phyloP scores from a whole-genome alignment of 1,140 invertebrate species.

The Liolophura sinensis region DNA sequence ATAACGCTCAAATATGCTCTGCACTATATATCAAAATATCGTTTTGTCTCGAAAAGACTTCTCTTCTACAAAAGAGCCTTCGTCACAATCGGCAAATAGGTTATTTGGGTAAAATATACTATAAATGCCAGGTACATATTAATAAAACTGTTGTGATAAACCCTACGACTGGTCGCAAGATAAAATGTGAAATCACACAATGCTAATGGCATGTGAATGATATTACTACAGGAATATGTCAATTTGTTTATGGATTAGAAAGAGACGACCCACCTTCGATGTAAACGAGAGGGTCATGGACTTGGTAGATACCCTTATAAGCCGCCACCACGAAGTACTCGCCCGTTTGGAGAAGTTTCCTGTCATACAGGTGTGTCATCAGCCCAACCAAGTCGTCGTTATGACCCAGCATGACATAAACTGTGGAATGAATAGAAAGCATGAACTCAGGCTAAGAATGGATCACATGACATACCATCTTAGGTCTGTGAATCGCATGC shows the following conservation, averaged over 20 bases:
- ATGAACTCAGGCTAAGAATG: neutral
- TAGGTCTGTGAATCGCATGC: no score
- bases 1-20: no score
- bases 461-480: neutral
- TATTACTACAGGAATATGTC: neutral
- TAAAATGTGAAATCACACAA: no score
- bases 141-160: no score
- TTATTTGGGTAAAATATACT: no score
- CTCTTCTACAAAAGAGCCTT: no score
- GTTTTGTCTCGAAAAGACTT: no score
- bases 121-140: no score
- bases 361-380: slow-evolving; percentile 45
- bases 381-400: slow-evolving; percentile 45
- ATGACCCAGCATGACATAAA: slow-evolving; percentile 48
- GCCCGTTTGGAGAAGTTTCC: slow-evolving; percentile 45
- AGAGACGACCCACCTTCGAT: slow-evolving; percentile 36
- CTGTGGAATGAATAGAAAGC: slow-evolving; percentile 32
- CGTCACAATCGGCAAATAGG: no score
- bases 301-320: slow-evolving; percentile 35
- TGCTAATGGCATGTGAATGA: neutral
- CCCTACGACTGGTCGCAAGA: no score
- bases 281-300: slow-evolving; percentile 31
- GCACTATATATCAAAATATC: no score
- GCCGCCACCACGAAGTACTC: slow-evolving; percentile 56
- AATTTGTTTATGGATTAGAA: neutral